Base-by-base conservation (phyloP, 2,113 vertebrate species). In the Girardinichthys multiradiatus region DNA sequence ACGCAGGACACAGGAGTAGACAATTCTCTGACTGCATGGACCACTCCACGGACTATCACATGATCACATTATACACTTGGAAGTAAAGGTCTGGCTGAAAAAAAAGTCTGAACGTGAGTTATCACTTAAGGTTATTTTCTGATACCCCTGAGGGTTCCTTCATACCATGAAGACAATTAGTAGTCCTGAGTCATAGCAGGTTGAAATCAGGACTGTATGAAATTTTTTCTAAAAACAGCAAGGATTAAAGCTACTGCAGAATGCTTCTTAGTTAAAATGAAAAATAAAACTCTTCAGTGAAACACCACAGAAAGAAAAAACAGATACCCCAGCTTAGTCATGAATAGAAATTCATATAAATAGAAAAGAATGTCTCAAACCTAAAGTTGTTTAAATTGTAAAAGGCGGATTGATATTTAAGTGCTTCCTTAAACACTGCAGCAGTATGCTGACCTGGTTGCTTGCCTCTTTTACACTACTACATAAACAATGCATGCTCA, bases 151-250 rank as follows among this genome's bases (percentile, higher is more conserved):
- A 83, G 85, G 82, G 72, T 81, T 81, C 77, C 76, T 89, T 83
- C 61, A 78, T 79, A 76, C 71, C 68, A 87, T 67, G n/a, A 86
- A 87, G 90, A 86, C 86, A 90, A 89, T 91, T 87, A 89, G 76
- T 81, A 86, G 81, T 81, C 85, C 80, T 87, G 87, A 89, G 82
- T 90, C 89, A 91, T 88, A 69, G 78, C 86, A 82, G 77, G 87
- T 82, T 88, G 54, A 60, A 86, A 87, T 67, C 62, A 72, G 68
- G 69, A 76, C 84, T 83, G 89, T 87, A 86, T 90, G 86, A 90
- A 86, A 81, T 64, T 82, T 64, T 82, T 81, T 80, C 86, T 90
- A 89, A 86, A 89, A 89, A 88, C 87, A 84, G 88, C 75, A 84
- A 88, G 71, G 71, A 74, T 69, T 86, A 86, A 87, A 82, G 84